Evolutionary conservation across 2,113 vertebrate genomes (phyloP), one percentile per base, ranked within the genome.

Genomic region (Cryptomyrus ogoouensis): DNA sequence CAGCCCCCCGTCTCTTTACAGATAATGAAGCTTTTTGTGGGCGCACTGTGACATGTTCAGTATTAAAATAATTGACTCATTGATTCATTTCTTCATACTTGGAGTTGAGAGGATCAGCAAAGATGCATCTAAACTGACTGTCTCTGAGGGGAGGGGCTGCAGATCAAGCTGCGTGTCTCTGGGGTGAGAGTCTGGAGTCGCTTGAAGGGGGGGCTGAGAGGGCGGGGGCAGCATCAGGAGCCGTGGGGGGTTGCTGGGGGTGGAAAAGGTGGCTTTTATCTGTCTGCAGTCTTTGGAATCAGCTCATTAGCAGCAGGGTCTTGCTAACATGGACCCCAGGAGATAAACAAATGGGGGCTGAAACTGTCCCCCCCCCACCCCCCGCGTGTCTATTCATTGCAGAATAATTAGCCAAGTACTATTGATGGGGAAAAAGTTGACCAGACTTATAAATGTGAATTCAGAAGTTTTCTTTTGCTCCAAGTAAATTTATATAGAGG

Each of bases 211-310:
- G 62, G n/a, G 62, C 24, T 27, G n/a, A 66, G 39, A n/a, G 21
- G 88, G 88, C 46, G 24, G 27, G 27, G 74, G 66, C 27, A 47
- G 52, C 39, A 83, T 19, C 21, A 47, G 31, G 53, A 35, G 84
- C 89, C 50, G 90, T 92, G 91, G 88, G 88, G 83, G 90, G 89
- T 90, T 90, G 80, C 39, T 46, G 80, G 19, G 56, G 21, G 56
- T 58, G 56, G 56, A 9, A n/a, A 58, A 92, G 93, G 91, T 91
- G 49, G 84, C 90, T 91, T 77, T 88, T 90, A 90, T 90, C 90
- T 88, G 70, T 90, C 42, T 24, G 49, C 88, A 92, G 92, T 93
- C 91, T 90, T 93, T 94, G 92, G 90, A 90, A 93, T 91, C 92
- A 90, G 86, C 92, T 88, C 88, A 66, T 91, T 88, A 89, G 90